Evolutionary conservation across 2,888 invertebrate genomes (phyloP).

Genomic region (Hemithea aestivaria): DNA sequence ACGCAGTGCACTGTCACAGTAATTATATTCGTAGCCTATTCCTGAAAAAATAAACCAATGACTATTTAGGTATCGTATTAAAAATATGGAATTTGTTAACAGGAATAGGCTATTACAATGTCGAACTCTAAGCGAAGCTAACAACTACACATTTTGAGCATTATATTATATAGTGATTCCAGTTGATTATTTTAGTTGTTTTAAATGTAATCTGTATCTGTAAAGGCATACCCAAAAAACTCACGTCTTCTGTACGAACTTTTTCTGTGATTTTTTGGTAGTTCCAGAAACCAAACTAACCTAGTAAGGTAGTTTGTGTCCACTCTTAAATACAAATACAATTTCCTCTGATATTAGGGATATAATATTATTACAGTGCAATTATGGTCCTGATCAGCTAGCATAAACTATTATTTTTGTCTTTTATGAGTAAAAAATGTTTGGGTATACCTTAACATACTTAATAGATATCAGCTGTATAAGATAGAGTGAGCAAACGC

Average conservation of each 20-base stretch:
- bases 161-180: slow-evolving; percentile 11
- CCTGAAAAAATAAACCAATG: slow-evolving; percentile 21
- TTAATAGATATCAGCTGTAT: slow-evolving; percentile 2
- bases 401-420: no score
- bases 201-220: background rate
- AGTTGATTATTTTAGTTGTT: background rate
- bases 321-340: no score
- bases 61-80: background rate
- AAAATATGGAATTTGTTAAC: slow-evolving; percentile 22
- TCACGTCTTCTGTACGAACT: no score
- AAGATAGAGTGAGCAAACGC: slow-evolving; percentile 39
- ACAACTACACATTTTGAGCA: slow-evolving; percentile 22
- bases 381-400: no score
- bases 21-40: slow-evolving; percentile 33
- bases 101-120: slow-evolving; percentile 40
- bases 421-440: no score
- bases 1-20: slow-evolving; percentile 44
- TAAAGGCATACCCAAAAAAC: no score
- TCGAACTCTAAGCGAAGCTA: slow-evolving; percentile 34
- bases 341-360: no score
- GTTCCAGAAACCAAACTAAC: no score
- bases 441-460: no score
- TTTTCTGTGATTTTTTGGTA: no score
- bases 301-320: no score
- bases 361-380: no score